Evolutionary conservation across 1,140 invertebrate genomes (phyloP).

Genomic region (Pristionchus pacificus): DNA sequence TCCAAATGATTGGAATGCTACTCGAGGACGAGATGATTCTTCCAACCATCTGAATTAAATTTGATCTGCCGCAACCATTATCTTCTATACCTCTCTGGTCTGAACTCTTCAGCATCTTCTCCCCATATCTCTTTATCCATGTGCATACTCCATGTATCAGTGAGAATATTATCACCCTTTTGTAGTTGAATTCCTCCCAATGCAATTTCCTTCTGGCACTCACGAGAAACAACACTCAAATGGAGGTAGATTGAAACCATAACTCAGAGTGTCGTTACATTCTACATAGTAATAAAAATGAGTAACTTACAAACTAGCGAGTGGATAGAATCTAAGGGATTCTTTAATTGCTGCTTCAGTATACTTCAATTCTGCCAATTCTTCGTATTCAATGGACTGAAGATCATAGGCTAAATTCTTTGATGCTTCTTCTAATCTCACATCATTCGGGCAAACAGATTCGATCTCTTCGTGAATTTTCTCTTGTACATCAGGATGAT

Average conservation of each 20-base stretch:
- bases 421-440: not conserved
- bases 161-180: conserved; percentile 55
- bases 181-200: conserved; percentile 53
- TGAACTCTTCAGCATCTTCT: conserved; percentile 36
- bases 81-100: conserved; percentile 29
- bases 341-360: conserved; percentile 48
- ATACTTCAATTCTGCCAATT: conserved; percentile 47
- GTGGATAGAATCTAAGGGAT: conserved; percentile 43
- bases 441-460: conserved; percentile 53
- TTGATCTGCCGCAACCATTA: not conserved
- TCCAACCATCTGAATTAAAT: not conserved
- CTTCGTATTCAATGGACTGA: conserved; percentile 42
- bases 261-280: too few species aligned
- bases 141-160: conserved; percentile 58
- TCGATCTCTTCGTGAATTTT: conserved; percentile 66
- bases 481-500: conserved; percentile 66
- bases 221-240: conserved; percentile 41
- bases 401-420: conserved; percentile 6
- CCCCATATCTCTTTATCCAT: conserved; percentile 57
- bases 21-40: too few species aligned
- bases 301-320: conserved; percentile 40
- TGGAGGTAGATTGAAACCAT: not conserved
- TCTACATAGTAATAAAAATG: not conserved
- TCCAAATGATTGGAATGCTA: conserved; percentile 57
- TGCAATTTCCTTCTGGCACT: conserved; percentile 43